phyloP scores from a whole-genome alignment of 1,140 invertebrate species.

The Bombus picipes region DNA sequence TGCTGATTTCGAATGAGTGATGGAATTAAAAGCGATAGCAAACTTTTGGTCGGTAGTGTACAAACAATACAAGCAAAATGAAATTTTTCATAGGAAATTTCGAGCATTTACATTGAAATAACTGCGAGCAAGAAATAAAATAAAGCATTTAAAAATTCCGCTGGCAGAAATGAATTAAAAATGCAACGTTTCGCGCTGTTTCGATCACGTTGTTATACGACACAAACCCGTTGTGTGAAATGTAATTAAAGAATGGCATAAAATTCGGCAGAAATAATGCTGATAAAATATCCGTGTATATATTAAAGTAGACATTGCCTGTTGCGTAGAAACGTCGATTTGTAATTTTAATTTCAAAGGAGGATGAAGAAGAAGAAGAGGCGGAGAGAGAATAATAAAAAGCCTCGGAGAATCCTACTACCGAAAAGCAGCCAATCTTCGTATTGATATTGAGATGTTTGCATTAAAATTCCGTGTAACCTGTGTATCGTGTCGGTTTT shows the following conservation, averaged over 20 bases:
- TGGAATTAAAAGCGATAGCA: background rate
- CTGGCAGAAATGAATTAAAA: background rate
- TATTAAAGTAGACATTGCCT: background rate
- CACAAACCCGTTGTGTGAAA: background rate
- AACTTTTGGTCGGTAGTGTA: background rate
- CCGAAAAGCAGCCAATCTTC: background rate
- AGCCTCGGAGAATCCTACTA: background rate
- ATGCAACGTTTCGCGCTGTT: background rate
- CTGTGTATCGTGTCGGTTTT: background rate
- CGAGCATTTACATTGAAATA: background rate
- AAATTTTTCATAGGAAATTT: conserved; percentile 8
- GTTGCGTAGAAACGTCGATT: background rate
- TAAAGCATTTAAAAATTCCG: background rate
- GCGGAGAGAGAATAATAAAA: background rate
- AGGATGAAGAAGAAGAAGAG: background rate
- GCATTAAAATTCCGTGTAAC: conserved; percentile 1
- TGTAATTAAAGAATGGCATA: background rate
- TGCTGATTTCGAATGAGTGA: background rate
- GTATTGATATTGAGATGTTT: background rate
- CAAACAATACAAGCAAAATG: background rate
- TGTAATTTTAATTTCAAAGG: background rate
- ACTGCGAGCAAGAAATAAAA: background rate
- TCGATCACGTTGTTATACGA: background rate
- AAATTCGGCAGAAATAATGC: background rate
- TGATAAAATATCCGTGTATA: background rate